These are phyloP conservation scores for Mastigias papua DNA, from an alignment of 30 jellyfish, hydroid and myxozoan species.

Conservation along the genomic window DNA sequence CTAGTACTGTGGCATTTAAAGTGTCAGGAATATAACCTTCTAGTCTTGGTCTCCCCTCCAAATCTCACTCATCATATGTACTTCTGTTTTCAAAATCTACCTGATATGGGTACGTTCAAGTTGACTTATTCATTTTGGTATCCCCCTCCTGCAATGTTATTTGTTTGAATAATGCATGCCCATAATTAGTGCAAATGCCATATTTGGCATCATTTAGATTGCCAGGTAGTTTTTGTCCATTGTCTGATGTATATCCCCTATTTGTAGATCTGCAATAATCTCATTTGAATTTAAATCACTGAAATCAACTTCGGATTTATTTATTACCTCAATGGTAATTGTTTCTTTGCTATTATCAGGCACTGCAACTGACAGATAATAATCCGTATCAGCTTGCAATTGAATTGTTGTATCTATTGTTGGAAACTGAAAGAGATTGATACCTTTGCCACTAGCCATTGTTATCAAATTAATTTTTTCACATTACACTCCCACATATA, in stretches of 20 bases:
- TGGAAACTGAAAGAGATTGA: neutral
- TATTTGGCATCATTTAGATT: neutral
- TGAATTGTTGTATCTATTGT: neutral
- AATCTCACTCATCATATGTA: constrained; percentile 9
- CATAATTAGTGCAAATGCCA: neutral
- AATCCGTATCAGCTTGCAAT: neutral
- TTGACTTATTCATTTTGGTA: neutral
- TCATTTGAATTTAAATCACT: neutral
- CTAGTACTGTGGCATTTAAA: neutral
- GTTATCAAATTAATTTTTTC: neutral
- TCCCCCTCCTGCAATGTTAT: constrained; percentile 6
- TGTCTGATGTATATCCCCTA: too few relatives aligned
- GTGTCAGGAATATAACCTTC: neutral
- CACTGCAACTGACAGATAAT: neutral
- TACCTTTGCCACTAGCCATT: neutral
- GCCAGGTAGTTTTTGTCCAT: neutral
- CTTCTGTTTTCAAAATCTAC: neutral
- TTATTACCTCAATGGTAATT: neutral
- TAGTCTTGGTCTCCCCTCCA: constrained; percentile 13
- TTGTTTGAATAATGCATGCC: constrained; percentile 1
- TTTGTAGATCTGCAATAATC: neutral
- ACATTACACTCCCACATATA: neutral
- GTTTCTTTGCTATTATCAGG: neutral
- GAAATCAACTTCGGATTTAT: neutral
- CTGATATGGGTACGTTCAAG: constrained; percentile 2